A percentile compares a stretch with the other conserved stretches of the same genome.
Evolutionary conservation across 92 coral and sea anemone genomes (phyloP).

Genomic region (Muricea muricata): DNA sequence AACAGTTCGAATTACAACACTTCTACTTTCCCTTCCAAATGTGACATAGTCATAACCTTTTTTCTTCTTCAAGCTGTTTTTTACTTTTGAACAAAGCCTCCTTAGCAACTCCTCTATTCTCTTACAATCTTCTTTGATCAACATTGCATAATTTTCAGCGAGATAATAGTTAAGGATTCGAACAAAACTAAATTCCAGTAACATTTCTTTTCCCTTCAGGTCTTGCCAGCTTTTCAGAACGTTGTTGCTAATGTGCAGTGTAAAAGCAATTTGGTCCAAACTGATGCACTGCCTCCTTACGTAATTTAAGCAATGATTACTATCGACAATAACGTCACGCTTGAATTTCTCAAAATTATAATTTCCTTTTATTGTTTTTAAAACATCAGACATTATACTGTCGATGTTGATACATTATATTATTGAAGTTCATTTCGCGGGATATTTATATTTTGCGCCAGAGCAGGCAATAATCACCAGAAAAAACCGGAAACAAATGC

Average conservation of each 20-base stretch:
- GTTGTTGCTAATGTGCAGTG: constrained; percentile 24
- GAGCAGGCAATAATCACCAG: too few relatives aligned
- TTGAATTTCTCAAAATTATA: too few relatives aligned
- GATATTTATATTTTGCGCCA: too few relatives aligned
- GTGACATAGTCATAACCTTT: not conserved
- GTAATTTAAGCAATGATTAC: constrained; percentile 39
- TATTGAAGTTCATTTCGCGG: too few relatives aligned
- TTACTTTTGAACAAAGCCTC: constrained; percentile 15
- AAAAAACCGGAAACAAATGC: too few relatives aligned
- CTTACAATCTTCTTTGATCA: constrained; percentile 3
- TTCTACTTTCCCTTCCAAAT: not conserved
- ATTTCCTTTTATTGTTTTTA: too few relatives aligned
- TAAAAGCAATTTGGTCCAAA: constrained; percentile 18
- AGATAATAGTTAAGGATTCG: constrained; percentile 33
- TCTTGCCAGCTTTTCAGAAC: constrained; percentile 50
- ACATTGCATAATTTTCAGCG: constrained; percentile 30
- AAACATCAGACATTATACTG: too few relatives aligned
- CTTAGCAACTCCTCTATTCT: constrained; percentile 18
- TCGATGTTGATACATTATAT: too few relatives aligned
- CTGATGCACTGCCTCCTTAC: constrained; percentile 36
- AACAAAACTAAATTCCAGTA: too few relatives aligned
- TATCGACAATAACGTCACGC: too few relatives aligned
- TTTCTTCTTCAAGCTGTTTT: constrained; percentile 22
- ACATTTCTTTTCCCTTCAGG: too few relatives aligned
- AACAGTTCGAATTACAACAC: not conserved